Evolutionary conservation across 2,113 vertebrate genomes (phyloP).

Genomic region (Saguinus midas): DNA sequence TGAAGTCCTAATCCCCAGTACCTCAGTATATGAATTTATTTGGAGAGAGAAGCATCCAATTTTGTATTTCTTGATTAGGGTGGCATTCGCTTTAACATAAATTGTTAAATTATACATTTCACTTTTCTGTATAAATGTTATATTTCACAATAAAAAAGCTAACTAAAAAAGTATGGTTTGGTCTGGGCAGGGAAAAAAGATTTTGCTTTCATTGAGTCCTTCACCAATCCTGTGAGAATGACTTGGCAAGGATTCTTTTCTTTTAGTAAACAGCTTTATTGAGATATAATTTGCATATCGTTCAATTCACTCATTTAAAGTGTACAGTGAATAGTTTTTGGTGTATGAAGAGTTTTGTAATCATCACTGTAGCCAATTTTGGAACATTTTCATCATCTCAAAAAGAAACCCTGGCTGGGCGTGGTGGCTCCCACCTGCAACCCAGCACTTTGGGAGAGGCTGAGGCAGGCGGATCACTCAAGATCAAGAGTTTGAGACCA

Average conservation of each 20-base stretch:
- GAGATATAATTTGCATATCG: background rate
- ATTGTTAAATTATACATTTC: constrained; percentile 20
- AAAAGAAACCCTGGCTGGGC: background rate
- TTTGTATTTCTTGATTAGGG: background rate
- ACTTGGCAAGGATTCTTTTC: background rate
- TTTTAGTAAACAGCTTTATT: constrained; percentile 18
- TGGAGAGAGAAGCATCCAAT: background rate
- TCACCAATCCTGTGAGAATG: background rate
- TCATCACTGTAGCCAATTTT: background rate
- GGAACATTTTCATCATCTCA: background rate
- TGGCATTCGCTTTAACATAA: background rate
- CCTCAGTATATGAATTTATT: background rate
- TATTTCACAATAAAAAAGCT: background rate
- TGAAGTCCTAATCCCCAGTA: background rate
- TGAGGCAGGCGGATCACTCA: no score
- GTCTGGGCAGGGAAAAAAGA: background rate
- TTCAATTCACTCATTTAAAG: background rate
- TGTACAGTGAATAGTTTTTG: background rate
- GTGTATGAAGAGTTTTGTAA: background rate
- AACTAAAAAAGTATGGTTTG: background rate
- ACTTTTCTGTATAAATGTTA: background rate
- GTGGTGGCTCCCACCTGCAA: no score
- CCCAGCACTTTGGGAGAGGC: no score
- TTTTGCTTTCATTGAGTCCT: background rate
- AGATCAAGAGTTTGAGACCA: no score